Percentiles rank a stretch among this genome's conserved stretches.
Conservation (phyloP, 2,888 invertebrate genomes). For the Drosophila peninsularis region DNA sequence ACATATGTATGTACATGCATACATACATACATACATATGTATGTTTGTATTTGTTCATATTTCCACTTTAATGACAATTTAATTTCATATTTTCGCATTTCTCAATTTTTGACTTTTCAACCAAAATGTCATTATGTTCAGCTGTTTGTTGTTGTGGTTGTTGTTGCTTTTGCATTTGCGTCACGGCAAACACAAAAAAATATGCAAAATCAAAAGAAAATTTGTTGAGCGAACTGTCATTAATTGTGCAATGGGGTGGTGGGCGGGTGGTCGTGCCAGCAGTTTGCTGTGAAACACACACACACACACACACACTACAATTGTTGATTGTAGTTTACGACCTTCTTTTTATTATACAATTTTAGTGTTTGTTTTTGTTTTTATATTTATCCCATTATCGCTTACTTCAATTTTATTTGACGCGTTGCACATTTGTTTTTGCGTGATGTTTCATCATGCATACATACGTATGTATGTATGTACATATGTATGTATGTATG, state of each 20-base stretch:
- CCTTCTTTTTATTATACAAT: slow-evolving; percentile 24
- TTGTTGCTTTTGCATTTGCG: slow-evolving; percentile 50
- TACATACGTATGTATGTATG: slow-evolving; percentile 1
- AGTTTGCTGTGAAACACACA: slow-evolving; percentile 1
- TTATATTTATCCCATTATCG: slow-evolving; percentile 9
- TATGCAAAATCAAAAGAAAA: slow-evolving; percentile 6
- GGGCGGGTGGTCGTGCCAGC: slow-evolving; percentile 32
- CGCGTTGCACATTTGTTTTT: slow-evolving; percentile 51
- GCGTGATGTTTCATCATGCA: slow-evolving; percentile 27
- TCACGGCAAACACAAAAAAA: slow-evolving; percentile 23
- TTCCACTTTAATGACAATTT: slow-evolving; percentile 37
- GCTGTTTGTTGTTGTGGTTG: slow-evolving; percentile 24
- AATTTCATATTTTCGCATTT: slow-evolving; percentile 30
- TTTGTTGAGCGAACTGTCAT: slow-evolving; percentile 23
- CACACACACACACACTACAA: background rate
- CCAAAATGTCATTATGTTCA: slow-evolving; percentile 10
- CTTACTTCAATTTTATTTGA: no score
- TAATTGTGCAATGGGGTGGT: slow-evolving; percentile 31
- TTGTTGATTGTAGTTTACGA: slow-evolving; percentile 16
- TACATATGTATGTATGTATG: background rate
- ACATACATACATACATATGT: background rate
- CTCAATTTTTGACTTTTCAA: slow-evolving; percentile 11
- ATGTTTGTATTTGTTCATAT: background rate
- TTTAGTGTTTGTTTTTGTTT: slow-evolving; percentile 11
- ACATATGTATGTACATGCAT: background rate